Evolutionary conservation across 2,113 vertebrate genomes (phyloP).

Genomic region (Phaethon lepturus): DNA sequence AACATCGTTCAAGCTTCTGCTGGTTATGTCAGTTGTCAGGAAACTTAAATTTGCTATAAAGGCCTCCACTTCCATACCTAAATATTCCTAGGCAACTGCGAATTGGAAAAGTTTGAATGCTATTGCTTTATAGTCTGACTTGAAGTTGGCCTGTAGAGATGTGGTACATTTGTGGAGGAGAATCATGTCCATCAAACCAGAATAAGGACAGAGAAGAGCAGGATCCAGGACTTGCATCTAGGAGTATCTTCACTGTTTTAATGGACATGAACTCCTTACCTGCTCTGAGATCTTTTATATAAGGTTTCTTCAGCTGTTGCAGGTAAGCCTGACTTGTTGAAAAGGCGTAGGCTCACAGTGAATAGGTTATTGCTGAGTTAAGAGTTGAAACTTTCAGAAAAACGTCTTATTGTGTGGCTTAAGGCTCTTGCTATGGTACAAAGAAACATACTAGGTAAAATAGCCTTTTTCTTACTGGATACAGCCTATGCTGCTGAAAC

Average conservation of each 20-base stretch:
- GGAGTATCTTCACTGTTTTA: not conserved
- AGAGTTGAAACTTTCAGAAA: not conserved
- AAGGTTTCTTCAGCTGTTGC: not conserved
- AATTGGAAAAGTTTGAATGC: not conserved
- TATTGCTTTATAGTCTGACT: not conserved
- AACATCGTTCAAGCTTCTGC: not conserved
- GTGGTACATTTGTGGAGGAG: not conserved
- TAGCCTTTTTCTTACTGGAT: not conserved
- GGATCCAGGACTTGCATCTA: not conserved
- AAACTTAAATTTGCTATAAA: not conserved
- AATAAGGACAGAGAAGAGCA: not conserved
- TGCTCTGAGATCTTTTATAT: not conserved
- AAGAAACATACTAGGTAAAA: not conserved
- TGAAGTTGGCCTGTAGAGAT: not conserved
- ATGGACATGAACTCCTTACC: not conserved
- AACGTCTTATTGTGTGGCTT: not conserved
- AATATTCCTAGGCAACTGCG: not conserved
- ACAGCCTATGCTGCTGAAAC: not conserved
- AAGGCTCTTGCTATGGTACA: not conserved
- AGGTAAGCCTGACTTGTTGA: not conserved
- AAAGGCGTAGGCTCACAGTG: not conserved
- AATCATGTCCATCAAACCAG: not conserved
- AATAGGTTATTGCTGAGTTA: not conserved
- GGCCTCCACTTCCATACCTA: not conserved
- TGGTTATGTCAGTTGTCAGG: fast-evolving